phyloP scores from a whole-genome alignment of 2,113 vertebrate genomes.

The Pteropus alecto region DNA sequence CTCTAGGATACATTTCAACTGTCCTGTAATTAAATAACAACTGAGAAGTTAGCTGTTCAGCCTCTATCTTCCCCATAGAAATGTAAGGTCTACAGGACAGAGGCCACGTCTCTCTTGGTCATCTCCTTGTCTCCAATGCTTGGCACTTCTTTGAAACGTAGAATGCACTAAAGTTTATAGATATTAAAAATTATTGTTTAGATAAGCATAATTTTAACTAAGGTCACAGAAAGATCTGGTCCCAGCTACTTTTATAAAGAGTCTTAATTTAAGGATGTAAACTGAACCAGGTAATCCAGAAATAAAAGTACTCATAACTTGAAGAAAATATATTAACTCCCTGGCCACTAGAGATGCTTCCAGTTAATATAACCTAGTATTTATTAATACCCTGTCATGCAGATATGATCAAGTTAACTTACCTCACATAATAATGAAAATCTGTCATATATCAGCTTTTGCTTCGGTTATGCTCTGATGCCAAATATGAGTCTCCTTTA shows the following conservation, averaged over 20 bases:
- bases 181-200: not conserved
- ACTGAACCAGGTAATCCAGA: not conserved
- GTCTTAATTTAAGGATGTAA: not conserved
- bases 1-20: not conserved
- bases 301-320: not conserved
- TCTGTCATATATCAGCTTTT: conserved; percentile 36
- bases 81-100: not conserved
- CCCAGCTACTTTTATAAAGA: not conserved
- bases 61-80: not conserved
- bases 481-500: conserved; percentile 42
- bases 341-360: not conserved
- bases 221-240: not conserved
- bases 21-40: not conserved
- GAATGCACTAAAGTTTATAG: not conserved
- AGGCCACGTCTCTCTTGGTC: not conserved
- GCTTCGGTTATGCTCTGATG: conserved; percentile 28
- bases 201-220: not conserved
- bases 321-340: not conserved
- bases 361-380: not conserved
- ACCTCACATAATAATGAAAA: conserved; percentile 46
- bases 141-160: not conserved
- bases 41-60: not conserved
- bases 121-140: not conserved
- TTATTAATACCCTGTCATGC: conserved; percentile 18
- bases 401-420: conserved; percentile 4